A percentile compares a stretch with the other conserved stretches of the same genome.
These are phyloP conservation scores for Muscina levida DNA, from an alignment of 2,888 invertebrate species.

Conservation along the genomic window DNA sequence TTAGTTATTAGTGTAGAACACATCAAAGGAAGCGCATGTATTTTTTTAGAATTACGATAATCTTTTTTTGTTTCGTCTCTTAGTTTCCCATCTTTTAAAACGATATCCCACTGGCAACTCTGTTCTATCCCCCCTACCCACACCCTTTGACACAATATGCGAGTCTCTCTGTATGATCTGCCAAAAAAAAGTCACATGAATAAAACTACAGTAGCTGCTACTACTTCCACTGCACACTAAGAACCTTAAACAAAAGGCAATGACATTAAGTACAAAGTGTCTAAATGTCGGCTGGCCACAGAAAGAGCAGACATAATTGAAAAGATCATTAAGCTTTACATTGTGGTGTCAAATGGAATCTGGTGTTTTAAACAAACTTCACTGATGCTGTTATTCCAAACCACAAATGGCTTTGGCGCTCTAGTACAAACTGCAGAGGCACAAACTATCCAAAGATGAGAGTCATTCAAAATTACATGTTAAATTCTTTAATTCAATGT, in stretches of 20 bases:
- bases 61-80: too few species aligned
- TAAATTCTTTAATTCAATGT: too few species aligned
- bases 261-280: slow-evolving; percentile 60
- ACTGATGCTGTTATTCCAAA: slow-evolving; percentile 44
- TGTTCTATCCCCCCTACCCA: background rate
- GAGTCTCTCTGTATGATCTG: background rate
- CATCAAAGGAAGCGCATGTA: too few species aligned
- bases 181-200: slow-evolving; percentile 16
- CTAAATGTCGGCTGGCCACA: slow-evolving; percentile 58
- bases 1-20: too few species aligned
- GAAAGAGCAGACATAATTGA: slow-evolving; percentile 58
- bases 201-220: background rate
- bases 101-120: background rate
- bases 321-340: slow-evolving; percentile 62
- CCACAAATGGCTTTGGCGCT: slow-evolving; percentile 48
- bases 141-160: background rate
- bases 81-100: too few species aligned
- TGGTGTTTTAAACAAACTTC: slow-evolving; percentile 18
- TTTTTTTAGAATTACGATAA: too few species aligned
- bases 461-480: too few species aligned
- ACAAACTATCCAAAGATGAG: too few species aligned
- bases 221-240: too few species aligned
- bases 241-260: slow-evolving; percentile 36
- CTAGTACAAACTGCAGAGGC: too few species aligned
- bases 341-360: slow-evolving; percentile 51